Evolutionary conservation across 2,888 invertebrate species (phyloP).

Genomic region (Molanna angustata): DNA sequence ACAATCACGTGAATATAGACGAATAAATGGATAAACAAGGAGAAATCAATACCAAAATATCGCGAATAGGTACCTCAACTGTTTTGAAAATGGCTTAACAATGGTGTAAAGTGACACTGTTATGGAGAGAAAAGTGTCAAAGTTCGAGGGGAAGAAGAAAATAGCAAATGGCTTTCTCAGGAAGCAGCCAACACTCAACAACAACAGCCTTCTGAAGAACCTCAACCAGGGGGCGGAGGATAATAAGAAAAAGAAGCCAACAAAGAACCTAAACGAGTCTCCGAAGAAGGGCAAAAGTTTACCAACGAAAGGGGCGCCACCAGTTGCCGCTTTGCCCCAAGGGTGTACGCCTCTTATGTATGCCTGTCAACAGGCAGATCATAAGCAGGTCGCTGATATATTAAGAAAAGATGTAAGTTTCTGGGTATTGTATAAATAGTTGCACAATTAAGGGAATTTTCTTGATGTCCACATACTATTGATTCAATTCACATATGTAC

Average conservation of each 20-base stretch:
- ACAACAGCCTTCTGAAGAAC: constrained; percentile 26
- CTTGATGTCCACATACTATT: too few species aligned
- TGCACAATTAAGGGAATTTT: too few species aligned
- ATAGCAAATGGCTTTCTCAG: constrained; percentile 28
- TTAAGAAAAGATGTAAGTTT: constrained; percentile 72
- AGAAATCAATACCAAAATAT: too few species aligned
- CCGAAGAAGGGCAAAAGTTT: constrained; percentile 38
- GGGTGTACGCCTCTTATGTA: constrained; percentile 88
- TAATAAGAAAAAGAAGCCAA: constrained; percentile 34
- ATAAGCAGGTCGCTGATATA: constrained; percentile 70
- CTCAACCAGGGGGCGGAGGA: constrained; percentile 39
- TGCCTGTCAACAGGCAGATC: constrained; percentile 86
- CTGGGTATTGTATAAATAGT: too few species aligned
- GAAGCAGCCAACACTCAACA: constrained; percentile 23
- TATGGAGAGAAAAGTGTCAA: constrained; percentile 27
- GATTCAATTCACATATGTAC: too few species aligned
- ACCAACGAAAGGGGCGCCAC: too few species aligned
- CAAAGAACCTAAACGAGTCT: not conserved
- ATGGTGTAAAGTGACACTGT: constrained; percentile 6
- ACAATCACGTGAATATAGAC: too few species aligned
- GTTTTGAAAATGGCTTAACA: too few species aligned
- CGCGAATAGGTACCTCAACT: too few species aligned
- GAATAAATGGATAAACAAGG: too few species aligned
- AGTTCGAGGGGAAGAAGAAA: constrained; percentile 16
- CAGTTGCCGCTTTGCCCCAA: constrained; percentile 53